Evolutionary conservation across 1,140 invertebrate species (phyloP), one percentile per base, ranked within the genome.

Genomic region (Kradibia gibbosae): DNA sequence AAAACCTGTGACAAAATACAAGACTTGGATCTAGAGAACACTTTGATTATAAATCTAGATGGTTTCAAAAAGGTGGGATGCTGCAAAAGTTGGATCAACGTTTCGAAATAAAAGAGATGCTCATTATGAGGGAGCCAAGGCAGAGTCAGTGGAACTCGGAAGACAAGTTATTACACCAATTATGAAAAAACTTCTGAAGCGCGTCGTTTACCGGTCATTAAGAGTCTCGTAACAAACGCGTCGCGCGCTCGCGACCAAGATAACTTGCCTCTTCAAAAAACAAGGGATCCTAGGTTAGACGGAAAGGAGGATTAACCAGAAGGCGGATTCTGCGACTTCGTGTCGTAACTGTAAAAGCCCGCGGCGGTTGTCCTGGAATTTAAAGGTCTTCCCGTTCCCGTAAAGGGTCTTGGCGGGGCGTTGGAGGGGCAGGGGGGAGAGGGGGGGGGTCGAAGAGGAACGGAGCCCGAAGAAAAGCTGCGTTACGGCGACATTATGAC

Each of bases 301-400:
- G n/a, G 34, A 39, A 67, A 67, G 39, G 62, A 67, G 34, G 34
- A 67, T 67, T 67, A 67, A 67, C 62, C 62, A 67, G 0, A 67
- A 39, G 39, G 62, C 3, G 39, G 13, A 67, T 39, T 39, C 62
- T 67, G 20, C 48, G 70, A 48, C 70, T 22, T 28, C 20, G 42
- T 5, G 11, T 45, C n/a, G 31, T 10, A 48, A 48, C 13, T 11
- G 70, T 13, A 71, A 71, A 45, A 45, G 70, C 42, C 42, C 4
- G n/a, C 10, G 25, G n/a, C 42, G n/a, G 34, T 3, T 48, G 22
- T 48, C 34, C 17, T 13, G n/a, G 15, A 71, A 71, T 71, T 71
- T 71, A 48, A 48, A 71, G 42, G 42, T 15, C 39, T 71, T 36
- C 36, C 20, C 0, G 15, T 39, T 42, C 8, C 34, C 36, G 45